Base-by-base conservation (phyloP, 2,888 invertebrate species). In the Lithophane leautieri region DNA sequence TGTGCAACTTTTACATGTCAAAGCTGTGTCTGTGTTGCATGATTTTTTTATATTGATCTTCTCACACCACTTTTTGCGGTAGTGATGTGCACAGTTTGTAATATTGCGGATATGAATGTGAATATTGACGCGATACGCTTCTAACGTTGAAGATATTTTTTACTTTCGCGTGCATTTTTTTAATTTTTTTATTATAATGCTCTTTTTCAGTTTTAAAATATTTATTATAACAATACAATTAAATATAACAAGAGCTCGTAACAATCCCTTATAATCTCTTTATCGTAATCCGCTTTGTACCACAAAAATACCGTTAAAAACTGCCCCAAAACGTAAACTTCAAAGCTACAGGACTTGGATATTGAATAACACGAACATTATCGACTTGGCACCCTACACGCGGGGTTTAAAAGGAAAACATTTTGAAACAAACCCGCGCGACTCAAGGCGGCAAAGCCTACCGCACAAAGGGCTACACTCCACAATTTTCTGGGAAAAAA, bases 401-500 rank as follows among this genome's bases (percentile, higher is more conserved):
- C 50, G 60, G 63, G 76, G 77, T 77, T 81, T 71, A 84, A 87
- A 86, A 79, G 82, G 76, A 88, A 90, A 90, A 89, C 86, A 88
- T 86, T 85, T 85, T 82, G 79, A 81, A 90, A 92, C 91, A 92
- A 91, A 89, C 90, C 87, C 84, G 70, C 89, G 82, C 88, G 89
- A 89, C 92, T 90, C 88, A 92, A 94, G 93, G 93, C 93, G 92
- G 93, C 92, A 92, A 92, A 91, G 87, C 89, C 89, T 72, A 68
- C 66, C 74, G 81, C 90, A 95, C 95, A 96, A 96, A 96, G 94
- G 88, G 87, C 87, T 81, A 90, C 91, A 93, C 93, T 94, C 93
- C 91, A 94, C 93, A 93, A 93, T 94, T 93, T 95, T 94, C 93
- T 93, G 92, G 92, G 93, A 92, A 94, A 92, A 91, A 93, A 95